Base-by-base conservation (phyloP, 2,797 vertebrate genomes). In the Acridotheres tristis region DNA sequence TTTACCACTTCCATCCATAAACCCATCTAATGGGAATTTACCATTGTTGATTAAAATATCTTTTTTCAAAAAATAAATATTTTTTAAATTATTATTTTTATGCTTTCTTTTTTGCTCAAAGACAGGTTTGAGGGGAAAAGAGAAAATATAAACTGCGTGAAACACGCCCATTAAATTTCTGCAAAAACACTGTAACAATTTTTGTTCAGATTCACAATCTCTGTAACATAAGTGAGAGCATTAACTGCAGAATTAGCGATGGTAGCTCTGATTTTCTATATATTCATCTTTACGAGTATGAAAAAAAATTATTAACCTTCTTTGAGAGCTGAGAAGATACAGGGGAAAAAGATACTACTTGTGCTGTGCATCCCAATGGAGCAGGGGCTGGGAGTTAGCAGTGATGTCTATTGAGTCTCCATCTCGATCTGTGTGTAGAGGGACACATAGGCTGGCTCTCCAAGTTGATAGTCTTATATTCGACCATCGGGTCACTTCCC, bases 1-100 rank as follows among this genome's bases (percentile, higher is more conserved):
- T 91, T 96, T 88, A 85, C 80, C 63, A 51, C 54, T 91, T 93
- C 61, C 32, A 32, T 81, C 40, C 22, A 18, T 90, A 93, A 88
- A 73, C 11, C 27, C 21, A 18, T 79, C n/a, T 59, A 88, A 61
- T 53, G 36, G 36, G 57, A 91, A 72, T 34, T 85, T 78, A 50
- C 7, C 16, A 10, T 71, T 3, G 0, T 66, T 84, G 59, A 82
- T 90, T 77, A 86, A 59, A 91, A 32, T 43, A 40, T 11, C 1
- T 63, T 79, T 85, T 47, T 1, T 38, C 10, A 11, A 38, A 38
- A 38, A 38, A 42, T 36, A 42, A 66, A 32, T 34, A 0, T 45
- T 45, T 32, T 48, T 48, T 17, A 16, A 16, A 36, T 53, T 62
- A 7, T 58, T 59, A 20, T 54, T 54, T 77, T 72, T 66, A 36